Percentiles rank a stretch among this genome's conserved stretches.
Evolutionary conservation across 2,113 vertebrate species (phyloP).

Genomic region (western clawed frog (Xenopus tropicalis)): DNA sequence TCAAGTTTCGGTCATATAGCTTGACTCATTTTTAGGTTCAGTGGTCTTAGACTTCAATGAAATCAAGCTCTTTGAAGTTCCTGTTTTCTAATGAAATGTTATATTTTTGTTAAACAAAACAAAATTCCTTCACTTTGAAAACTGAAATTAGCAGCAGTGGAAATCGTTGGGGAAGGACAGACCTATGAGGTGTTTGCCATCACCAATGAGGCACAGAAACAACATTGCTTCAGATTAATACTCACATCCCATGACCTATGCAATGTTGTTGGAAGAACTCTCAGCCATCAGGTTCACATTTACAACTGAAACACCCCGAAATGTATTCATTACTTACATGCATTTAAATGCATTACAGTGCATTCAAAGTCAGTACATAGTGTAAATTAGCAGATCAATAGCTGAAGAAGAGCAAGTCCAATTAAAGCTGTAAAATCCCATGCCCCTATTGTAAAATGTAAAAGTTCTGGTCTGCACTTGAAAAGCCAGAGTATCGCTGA

Average conservation of each 20-base stretch:
- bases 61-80: background rate
- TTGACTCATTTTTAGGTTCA: slow-evolving; percentile 13
- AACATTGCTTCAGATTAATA: background rate
- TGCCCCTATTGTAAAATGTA: slow-evolving; percentile 6
- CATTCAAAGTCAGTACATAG: slow-evolving; percentile 14
- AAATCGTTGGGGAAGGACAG: background rate
- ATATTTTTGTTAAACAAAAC: background rate
- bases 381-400: slow-evolving; percentile 12
- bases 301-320: slow-evolving; percentile 8
- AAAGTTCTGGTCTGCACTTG: slow-evolving; percentile 18
- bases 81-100: background rate
- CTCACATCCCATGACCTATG: background rate
- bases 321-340: slow-evolving; percentile 2
- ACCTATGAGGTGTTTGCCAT: background rate
- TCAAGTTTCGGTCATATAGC: background rate
- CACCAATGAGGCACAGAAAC: background rate
- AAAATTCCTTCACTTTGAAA: no score
- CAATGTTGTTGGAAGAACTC: background rate
- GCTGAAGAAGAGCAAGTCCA: slow-evolving; percentile 2
- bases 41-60: slow-evolving; percentile 11
- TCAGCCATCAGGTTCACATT: background rate
- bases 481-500: background rate
- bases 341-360: background rate
- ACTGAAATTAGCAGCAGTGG: background rate
- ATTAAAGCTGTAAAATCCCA: slow-evolving; percentile 16